Base-by-base conservation (phyloP, 2,888 invertebrate species). In the Rosalia funebris region DNA sequence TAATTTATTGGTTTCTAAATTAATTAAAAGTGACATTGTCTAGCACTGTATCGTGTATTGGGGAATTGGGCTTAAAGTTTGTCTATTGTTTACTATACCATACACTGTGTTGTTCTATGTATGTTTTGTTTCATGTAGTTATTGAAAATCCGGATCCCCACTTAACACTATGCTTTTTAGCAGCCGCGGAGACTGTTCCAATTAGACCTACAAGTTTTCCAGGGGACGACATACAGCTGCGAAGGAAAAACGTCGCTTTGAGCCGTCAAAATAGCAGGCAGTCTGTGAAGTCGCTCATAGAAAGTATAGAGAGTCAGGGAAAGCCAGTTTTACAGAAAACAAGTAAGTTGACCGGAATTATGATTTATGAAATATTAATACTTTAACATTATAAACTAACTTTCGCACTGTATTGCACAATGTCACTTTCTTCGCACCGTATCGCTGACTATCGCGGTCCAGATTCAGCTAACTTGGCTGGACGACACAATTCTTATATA, bases 271-370 rank as follows among this genome's bases (percentile, higher is more conserved):
- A 92, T 76, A 92, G 92, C 16, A 86, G 93, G 25, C 84, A 95
- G 47, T 95, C 95, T 0, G 96, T 96, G 5, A 95, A 95, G 79
- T 92, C 92, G 50, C 83, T 96, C 20, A 95, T 96, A 63, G 94
- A 95, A 78, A 93, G 93, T 72, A 95, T 96, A 60, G 96, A 96
- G 83, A 94, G 67, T 31, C 72, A 72, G 48, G 71, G 62, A 34
- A 73, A 72, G 48, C 73, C 73, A 4, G 66, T 68, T 10, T 16
- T 53, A 48, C 57, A 69, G 20, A 73, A 71, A 57, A 56, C 54
- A 12, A 42, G 73, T 73, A 60, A 64, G 69, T 69, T 19, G 17
- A 46, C n/a, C 11, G 4, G 19, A 17, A 34, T 1, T 10, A 42
- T 37, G n/a, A n/a, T n/a, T n/a, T n/a, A n/a, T n/a, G n/a, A n/a